These are phyloP conservation scores for Okamejei kenojei DNA, from an alignment of 2,797 vertebrate species.

Conservation along the genomic window DNA sequence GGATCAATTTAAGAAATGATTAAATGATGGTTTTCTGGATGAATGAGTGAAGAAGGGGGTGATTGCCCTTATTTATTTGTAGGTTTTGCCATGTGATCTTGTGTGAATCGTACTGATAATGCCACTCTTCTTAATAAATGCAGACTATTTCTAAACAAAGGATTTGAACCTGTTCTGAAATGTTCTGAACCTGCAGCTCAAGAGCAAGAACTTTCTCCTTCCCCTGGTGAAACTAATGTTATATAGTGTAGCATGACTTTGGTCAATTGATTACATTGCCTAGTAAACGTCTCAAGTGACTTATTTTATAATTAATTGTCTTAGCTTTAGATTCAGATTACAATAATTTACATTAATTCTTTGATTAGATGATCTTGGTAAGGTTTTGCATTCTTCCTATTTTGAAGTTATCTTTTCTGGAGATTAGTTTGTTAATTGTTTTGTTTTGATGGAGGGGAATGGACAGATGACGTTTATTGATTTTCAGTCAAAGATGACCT, in stretches of 20 bases:
- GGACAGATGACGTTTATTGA: too few species aligned
- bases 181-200: neutral
- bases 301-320: neutral
- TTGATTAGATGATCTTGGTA: neutral
- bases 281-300: neutral
- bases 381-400: neutral
- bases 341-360: neutral
- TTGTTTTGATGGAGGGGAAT: neutral
- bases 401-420: neutral
- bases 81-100: neutral
- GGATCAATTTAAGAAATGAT: neutral
- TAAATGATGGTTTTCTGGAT: neutral
- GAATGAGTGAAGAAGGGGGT: neutral
- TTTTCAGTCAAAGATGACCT: too few species aligned
- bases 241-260: neutral
- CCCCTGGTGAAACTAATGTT: neutral
- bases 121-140: neutral
- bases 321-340: neutral
- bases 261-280: conserved; percentile 1
- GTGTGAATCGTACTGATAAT: neutral
- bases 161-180: neutral
- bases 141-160: neutral
- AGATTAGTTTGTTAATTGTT: neutral
- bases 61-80: neutral
- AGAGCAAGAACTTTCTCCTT: neutral